Evolutionary conservation across 2,113 vertebrate species (phyloP), one percentile per base, ranked within the genome.

Genomic region (Semicossyphus pulcher): DNA sequence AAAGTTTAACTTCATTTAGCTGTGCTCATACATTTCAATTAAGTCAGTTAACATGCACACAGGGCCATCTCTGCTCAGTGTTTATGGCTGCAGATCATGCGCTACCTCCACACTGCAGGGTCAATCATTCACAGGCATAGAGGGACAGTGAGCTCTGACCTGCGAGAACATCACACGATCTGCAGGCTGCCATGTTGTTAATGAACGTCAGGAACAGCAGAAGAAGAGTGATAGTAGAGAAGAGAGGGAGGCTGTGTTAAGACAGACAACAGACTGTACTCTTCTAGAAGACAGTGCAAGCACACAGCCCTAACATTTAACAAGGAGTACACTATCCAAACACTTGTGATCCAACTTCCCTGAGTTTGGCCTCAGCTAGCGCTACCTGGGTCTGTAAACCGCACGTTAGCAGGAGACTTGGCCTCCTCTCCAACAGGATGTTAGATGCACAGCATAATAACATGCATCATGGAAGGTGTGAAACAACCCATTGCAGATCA

Each of bases 1-100:
- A 69, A 64, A 58, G 61, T 26, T 7, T 67, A n/a, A 84, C 80
- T 84, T 68, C 37, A 72, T 72, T 76, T 49, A 29, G 44, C 26
- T 34, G 48, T 31, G 26, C 47, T 78, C 67, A 68, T 82, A 48
- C 77, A 85, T 80, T 86, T 72, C 48, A 78, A 80, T 85, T 37
- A 80, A 42, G 53, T 47, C 65, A 34, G 53, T 59, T 73, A 57
- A 70, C 58, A 37, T 2, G n/a, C 81, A 21, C 20, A 21, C 18
- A 23, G 36, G 9, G 23, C 29, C 54, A 3, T 11, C 1, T 31
- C 31, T 51, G 21, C 26, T 44, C 3, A 29, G 20, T 8, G 32
- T 56, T 64, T 60, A 51, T 37, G 1, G 52, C 69, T 62, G 26
- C 25, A 45, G 23, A 54, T 53, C 26, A 25, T 1, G 5, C 28